Conservation (phyloP, 2,113 vertebrate species). For the Tragelaphus strepsiceros region DNA sequence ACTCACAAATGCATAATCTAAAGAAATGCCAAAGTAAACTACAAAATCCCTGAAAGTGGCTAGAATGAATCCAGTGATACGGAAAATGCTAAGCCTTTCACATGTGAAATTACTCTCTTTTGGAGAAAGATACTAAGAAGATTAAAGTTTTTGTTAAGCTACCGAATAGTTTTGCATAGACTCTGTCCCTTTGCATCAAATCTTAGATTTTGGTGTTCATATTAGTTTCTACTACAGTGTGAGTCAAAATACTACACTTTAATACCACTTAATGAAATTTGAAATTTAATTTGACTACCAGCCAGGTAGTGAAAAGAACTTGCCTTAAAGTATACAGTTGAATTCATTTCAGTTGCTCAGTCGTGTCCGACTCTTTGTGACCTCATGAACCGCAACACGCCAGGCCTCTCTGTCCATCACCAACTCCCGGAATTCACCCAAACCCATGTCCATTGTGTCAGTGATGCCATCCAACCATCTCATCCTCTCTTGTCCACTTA, state of each 20-base stretch:
- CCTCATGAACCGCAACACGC: background rate
- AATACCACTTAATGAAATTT: background rate
- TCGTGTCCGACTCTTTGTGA: rapidly evolving
- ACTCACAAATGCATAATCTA: background rate
- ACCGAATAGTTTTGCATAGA: background rate
- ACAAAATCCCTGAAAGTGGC: background rate
- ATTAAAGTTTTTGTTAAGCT: background rate
- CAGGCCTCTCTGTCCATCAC: background rate
- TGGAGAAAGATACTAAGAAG: background rate
- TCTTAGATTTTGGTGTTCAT: background rate
- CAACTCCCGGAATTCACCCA: background rate
- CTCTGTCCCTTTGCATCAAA: background rate
- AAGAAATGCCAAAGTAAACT: background rate
- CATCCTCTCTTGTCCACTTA: background rate
- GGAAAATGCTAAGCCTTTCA: background rate
- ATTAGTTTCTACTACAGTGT: background rate
- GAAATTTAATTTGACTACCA: constrained; percentile 5
- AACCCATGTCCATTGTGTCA: background rate
- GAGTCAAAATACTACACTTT: background rate
- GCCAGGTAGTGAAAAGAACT: background rate
- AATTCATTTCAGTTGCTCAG: background rate
- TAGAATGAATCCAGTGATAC: background rate
- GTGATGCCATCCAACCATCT: background rate
- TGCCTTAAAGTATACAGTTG: background rate
- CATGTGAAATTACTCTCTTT: background rate